Base-by-base conservation (phyloP, 1,140 invertebrate genomes). In the Drosophila arizonae region DNA sequence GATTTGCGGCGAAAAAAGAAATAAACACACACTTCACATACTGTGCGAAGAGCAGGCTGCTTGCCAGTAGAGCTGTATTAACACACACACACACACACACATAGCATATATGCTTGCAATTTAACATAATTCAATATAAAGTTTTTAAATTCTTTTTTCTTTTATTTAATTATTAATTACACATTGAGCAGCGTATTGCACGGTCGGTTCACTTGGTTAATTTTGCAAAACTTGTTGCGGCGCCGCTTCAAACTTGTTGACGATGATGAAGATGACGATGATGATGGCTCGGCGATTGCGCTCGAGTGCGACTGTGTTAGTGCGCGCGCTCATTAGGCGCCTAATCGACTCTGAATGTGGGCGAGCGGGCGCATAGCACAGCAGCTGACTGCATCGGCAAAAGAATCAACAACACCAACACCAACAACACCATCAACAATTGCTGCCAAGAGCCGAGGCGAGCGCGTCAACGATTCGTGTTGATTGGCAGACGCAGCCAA, bases 401-500 rank as follows among this genome's bases (percentile, higher is more conserved):
- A 6, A 2, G 5, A 50, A 0, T 8, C 15, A 56, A 9, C 11
- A 52, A 30, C 4, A 43, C 4, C 41, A 43, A 24, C 21, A 24
- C 21, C 21, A 24, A 24, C 21, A 43, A n/a, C 41, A 13, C 21
- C 21, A 24, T 24, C 41, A 43, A n/a, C 11, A 43, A 15, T 15
- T 6, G 11, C n/a, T 17, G 17, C n/a, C 9, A 0, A 46, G 33
- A 46, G 17, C 43, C 33, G 56, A 60, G 46, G 60, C 46, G 46
- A 62, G 50, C 54, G 64, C 64, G 39, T 52, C 26, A 60, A 67
- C 64, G 46, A 45, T 72, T 54, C 64, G 58, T 56, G 61, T 54
- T 76, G 76, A 79, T 80, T 80, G 76, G 50, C 72, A 64, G 67
- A 46, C 62, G 63, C 76, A 76, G 76, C 76, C 78, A 80, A 80